phyloP scores from a whole-genome alignment of 2,113 vertebrate genomes.

The Otus sunia region DNA sequence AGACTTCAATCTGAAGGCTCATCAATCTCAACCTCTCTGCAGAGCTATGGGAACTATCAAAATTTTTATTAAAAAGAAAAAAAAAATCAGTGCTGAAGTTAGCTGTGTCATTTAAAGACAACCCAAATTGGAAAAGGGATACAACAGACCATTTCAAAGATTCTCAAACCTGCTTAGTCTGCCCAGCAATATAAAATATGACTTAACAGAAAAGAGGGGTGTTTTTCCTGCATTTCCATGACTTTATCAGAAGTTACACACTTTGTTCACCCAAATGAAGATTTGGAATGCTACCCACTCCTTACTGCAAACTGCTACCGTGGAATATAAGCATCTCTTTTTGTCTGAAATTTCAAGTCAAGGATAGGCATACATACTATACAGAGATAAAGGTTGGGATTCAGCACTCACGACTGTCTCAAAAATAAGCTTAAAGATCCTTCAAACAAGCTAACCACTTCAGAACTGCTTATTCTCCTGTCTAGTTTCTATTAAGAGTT shows the following conservation, averaged over 20 bases:
- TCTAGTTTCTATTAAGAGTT: neutral
- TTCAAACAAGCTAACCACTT: neutral
- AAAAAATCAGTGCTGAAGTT: neutral
- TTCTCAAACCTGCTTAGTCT: neutral
- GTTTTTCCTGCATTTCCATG: neutral
- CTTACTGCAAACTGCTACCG: neutral
- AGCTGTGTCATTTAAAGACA: neutral
- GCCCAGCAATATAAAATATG: neutral
- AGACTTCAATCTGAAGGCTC: neutral
- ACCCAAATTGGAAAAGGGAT: neutral
- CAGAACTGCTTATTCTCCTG: neutral
- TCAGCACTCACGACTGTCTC: neutral
- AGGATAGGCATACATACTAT: neutral
- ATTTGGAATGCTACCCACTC: neutral
- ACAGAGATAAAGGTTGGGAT: neutral
- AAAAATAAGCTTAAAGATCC: neutral
- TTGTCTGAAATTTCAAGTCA: neutral
- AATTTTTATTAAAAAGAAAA: neutral
- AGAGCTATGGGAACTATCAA: neutral
- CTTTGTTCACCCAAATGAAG: neutral
- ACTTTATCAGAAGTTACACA: neutral
- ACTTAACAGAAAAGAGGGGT: neutral
- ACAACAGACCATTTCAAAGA: neutral
- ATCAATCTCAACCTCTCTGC: neutral
- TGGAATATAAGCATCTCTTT: neutral